Evolutionary conservation across 1,140 invertebrate species (phyloP), one percentile per base, ranked within the genome.

Genomic region (Bombyx mandarina): DNA sequence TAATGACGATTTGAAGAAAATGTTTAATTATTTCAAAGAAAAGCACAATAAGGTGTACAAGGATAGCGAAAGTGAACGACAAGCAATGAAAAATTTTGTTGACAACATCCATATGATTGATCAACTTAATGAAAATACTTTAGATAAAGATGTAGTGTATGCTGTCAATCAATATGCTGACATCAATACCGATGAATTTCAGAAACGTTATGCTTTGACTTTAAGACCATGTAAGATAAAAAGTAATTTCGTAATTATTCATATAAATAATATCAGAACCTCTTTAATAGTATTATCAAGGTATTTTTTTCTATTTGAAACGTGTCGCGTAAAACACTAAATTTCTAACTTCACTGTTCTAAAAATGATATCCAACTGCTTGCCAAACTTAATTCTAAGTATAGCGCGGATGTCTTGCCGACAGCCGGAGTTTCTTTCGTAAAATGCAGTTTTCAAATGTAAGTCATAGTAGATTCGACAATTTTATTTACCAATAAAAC

Each of bases 161-260:
- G 61, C 69, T 22, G 44, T 79, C 43, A 78, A 76, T 63, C 71
- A 73, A 52, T 73, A 74, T 67, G 71, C 66, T 55, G 78, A 81
- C 71, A 60, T 72, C 35, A 57, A 76, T 58, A 52, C 73, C 6
- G 55, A 54, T 44, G 65, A 71, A 43, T 57, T 77, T 62, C 61
- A 69, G 18, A 64, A 74, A 56, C 63, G 61, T 53, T 79, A 63
- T 66, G 69, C 64, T 35, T 50, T 77, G 54, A 61, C 54, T 43
- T 48, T 75, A 8, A 64, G 56, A 54, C 65, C 74, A 57, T 77
- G 76, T 79, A 62, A 77, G 74, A 70, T 49, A 22, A 51, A 51
- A 35, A 8, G 3, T 35, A 2, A 9, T 47, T 47, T 10, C 1
- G 8, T 47, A 10, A n/a, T 51, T 49, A 52, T 7, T 26, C 22